Evolutionary conservation across 2,797 vertebrate species (phyloP).

Genomic region (Agapornis canus): DNA sequence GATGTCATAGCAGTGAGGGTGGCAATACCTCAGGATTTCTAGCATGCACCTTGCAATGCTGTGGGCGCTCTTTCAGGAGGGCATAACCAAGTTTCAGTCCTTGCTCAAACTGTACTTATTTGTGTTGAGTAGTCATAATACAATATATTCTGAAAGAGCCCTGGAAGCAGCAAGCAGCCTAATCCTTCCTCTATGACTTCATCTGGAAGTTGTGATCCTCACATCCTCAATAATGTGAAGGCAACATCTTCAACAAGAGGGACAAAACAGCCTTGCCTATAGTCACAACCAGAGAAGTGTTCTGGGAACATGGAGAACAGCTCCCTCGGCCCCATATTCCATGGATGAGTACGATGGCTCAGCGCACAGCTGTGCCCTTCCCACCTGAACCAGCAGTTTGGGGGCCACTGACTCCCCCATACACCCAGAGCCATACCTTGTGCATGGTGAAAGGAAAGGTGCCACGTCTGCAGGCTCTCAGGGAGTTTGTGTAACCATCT

Average conservation of each 20-base stretch:
- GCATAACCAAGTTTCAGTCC: background rate
- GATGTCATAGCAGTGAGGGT: background rate
- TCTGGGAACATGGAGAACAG: background rate
- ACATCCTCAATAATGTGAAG: background rate
- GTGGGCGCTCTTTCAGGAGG: background rate
- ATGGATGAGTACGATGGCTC: background rate
- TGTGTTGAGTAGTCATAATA: background rate
- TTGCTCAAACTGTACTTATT: background rate
- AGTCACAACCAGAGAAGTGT: background rate
- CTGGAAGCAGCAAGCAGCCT: background rate
- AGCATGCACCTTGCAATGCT: background rate
- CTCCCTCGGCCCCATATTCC: accelerated
- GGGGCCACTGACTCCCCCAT: accelerated
- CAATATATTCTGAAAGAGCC: background rate
- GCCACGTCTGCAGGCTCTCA: background rate
- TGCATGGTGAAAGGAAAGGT: background rate
- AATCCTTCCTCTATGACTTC: background rate
- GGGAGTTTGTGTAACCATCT: background rate
- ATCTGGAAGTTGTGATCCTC: background rate
- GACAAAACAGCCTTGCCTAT: accelerated
- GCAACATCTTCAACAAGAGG: background rate
- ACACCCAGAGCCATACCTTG: accelerated
- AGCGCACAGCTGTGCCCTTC: background rate
- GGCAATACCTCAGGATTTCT: background rate
- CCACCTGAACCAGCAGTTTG: accelerated